Conservation (phyloP, 2,888 invertebrate species). For the Caenorhabditis zanzibari region DNA sequence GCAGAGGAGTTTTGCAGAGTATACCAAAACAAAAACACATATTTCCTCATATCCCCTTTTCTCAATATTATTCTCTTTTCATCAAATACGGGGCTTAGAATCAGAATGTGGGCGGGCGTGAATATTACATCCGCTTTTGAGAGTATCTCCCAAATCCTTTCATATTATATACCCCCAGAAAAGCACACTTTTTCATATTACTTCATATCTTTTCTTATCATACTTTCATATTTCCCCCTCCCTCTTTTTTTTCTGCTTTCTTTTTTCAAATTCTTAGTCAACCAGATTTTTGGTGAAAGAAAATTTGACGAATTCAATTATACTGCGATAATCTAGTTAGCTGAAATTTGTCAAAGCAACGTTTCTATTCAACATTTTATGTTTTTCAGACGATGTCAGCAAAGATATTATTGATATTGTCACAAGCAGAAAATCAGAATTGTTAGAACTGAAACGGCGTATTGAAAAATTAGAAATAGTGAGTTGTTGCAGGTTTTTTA, state of each 20-base stretch:
- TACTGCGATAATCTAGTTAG: too few relatives aligned
- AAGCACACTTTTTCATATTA: background rate
- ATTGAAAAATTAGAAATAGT: slow-evolving; percentile 20
- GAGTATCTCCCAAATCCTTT: background rate
- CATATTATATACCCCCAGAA: background rate
- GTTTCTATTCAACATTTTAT: background rate
- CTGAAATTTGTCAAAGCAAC: too few relatives aligned
- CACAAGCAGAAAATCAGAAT: background rate
- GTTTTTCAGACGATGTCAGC: slow-evolving; percentile 23
- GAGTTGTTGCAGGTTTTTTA: background rate
- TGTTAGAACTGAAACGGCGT: background rate
- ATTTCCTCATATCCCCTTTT: background rate
- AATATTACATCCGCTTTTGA: background rate
- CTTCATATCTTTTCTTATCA: background rate
- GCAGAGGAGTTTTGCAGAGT: background rate
- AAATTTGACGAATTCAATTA: too few relatives aligned
- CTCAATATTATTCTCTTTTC: background rate
- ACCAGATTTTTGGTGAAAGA: background rate
- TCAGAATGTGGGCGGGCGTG: background rate
- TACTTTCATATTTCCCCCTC: background rate
- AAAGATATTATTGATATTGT: slow-evolving; percentile 4
- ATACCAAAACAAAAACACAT: background rate
- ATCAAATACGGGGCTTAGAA: background rate
- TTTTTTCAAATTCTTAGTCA: background rate
- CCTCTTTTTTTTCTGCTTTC: background rate